These are phyloP conservation scores for Spheniscus humboldti DNA, from an alignment of 2,797 vertebrate genomes.

Conservation along the genomic window DNA sequence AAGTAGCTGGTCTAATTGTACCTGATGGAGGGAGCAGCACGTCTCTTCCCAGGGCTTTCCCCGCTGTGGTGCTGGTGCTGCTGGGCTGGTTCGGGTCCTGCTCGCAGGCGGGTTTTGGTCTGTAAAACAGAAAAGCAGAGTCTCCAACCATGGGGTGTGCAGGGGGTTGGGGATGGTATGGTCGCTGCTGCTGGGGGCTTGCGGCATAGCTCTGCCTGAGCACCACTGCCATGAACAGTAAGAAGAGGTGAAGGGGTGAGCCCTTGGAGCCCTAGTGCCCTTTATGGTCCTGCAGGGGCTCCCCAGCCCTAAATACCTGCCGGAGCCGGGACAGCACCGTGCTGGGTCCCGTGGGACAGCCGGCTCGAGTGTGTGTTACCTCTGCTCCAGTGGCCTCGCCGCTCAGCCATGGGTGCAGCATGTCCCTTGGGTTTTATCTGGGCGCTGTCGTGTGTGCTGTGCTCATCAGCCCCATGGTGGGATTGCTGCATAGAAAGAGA, in stretches of 20 bases:
- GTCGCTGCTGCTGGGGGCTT: not conserved
- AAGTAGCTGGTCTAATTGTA: not conserved
- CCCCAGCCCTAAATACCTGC: not conserved
- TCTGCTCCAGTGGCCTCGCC: not conserved
- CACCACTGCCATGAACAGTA: not conserved
- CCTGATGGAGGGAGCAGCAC: accelerated
- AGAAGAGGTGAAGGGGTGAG: not conserved
- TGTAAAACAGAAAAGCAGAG: not conserved
- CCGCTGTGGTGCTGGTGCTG: accelerated
- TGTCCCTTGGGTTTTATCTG: accelerated
- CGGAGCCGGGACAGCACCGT: not conserved
- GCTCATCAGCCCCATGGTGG: not conserved
- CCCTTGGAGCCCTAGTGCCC: not conserved
- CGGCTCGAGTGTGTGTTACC: accelerated
- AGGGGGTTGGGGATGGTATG: not conserved
- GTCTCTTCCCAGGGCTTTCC: not conserved
- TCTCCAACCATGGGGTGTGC: accelerated
- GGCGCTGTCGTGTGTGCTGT: not conserved
- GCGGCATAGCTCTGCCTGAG: not conserved
- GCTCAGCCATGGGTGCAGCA: not conserved
- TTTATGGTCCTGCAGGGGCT: not conserved
- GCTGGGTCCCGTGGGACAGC: not conserved
- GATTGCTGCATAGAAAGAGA: not conserved
- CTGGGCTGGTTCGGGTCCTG: not conserved
- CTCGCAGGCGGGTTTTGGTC: not conserved